Evolutionary conservation across 2,888 invertebrate genomes (phyloP).

Genomic region (Chrysodeixis includens): DNA sequence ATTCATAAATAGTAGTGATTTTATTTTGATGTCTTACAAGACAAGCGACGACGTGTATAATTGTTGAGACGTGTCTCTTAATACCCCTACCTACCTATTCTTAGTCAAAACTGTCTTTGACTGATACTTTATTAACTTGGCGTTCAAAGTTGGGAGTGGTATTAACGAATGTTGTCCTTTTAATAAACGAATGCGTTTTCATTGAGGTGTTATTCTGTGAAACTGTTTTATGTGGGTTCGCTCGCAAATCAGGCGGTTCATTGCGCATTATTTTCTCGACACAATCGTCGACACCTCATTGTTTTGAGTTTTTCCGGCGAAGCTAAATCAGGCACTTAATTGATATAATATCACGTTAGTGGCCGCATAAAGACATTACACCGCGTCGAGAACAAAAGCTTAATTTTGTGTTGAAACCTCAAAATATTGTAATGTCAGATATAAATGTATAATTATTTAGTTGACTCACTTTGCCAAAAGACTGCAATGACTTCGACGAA

Average conservation of each 20-base stretch:
- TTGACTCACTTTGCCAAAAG: slow-evolving; percentile 73
- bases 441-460: slow-evolving; percentile 74
- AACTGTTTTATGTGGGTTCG: slow-evolving; percentile 61
- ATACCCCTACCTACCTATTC: slow-evolving; percentile 75
- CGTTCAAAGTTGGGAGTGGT: slow-evolving; percentile 55
- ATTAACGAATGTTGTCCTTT: slow-evolving; percentile 59
- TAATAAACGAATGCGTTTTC: slow-evolving; percentile 53
- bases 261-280: slow-evolving; percentile 81
- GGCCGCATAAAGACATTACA: slow-evolving; percentile 83
- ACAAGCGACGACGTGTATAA: slow-evolving; percentile 86
- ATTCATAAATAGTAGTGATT: slow-evolving; percentile 88
- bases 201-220: slow-evolving; percentile 44
- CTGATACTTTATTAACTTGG: slow-evolving; percentile 69
- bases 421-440: slow-evolving; percentile 81
- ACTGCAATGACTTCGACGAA: slow-evolving; percentile 66
- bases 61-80: slow-evolving; percentile 81
- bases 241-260: slow-evolving; percentile 79
- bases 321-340: slow-evolving; percentile 84
- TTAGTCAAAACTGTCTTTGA: slow-evolving; percentile 77
- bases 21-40: slow-evolving; percentile 88
- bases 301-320: slow-evolving; percentile 84
- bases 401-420: slow-evolving; percentile 83
- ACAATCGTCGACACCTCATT: slow-evolving; percentile 83
- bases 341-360: slow-evolving; percentile 85
- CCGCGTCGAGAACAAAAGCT: slow-evolving; percentile 82